Evolutionary conservation across 2,113 vertebrate genomes (phyloP).

Genomic region (Lanius collurio): DNA sequence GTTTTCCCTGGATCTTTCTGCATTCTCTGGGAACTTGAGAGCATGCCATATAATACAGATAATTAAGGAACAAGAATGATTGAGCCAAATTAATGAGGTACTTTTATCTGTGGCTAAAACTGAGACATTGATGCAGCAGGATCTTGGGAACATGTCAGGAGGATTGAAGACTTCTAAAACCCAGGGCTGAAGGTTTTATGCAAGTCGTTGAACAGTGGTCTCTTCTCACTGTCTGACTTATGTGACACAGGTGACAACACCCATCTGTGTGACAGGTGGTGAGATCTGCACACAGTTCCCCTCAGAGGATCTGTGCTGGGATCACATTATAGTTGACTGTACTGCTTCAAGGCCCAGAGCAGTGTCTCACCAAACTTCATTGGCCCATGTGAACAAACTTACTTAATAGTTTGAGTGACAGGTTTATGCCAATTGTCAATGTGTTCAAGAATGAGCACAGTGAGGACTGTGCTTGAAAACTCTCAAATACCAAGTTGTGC

Average conservation of each 20-base stretch:
- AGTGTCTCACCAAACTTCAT: neutral
- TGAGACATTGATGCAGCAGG: neutral
- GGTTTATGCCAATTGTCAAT: neutral
- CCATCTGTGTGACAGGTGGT: neutral
- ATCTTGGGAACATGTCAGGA: neutral
- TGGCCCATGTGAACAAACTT: fast-evolving
- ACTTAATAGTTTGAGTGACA: neutral
- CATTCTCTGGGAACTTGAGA: neutral
- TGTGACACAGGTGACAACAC: neutral
- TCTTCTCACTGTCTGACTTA: neutral
- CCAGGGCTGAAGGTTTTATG: neutral
- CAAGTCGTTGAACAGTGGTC: neutral
- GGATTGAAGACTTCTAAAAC: neutral
- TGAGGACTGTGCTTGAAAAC: neutral
- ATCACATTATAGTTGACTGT: neutral
- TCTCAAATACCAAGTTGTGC: neutral
- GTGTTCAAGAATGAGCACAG: neutral
- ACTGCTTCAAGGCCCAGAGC: neutral
- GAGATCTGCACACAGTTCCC: neutral
- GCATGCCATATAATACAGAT: fast-evolving
- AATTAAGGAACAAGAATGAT: neutral
- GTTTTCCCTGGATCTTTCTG: neutral
- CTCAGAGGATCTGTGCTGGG: neutral
- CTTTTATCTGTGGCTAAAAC: neutral
- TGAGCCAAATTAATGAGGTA: neutral